Evolutionary conservation across 2,797 vertebrate species (phyloP).

Genomic region (Neopelma chrysocephalum): DNA sequence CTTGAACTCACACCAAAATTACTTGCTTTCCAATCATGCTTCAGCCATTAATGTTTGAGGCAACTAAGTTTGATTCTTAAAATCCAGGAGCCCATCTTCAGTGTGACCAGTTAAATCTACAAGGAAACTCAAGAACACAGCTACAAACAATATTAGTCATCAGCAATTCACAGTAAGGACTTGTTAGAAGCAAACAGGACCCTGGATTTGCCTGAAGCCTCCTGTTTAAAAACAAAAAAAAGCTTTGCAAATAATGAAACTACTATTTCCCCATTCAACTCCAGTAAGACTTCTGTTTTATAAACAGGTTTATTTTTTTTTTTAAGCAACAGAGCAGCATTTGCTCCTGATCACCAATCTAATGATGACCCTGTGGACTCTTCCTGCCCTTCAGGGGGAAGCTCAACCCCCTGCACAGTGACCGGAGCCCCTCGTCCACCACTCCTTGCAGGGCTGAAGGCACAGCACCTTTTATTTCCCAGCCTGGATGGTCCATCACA

Average conservation of each 20-base stretch:
- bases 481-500: background rate
- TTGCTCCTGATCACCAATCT: background rate
- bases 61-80: background rate
- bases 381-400: background rate
- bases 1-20: constrained; percentile 1
- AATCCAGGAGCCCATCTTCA: background rate
- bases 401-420: background rate
- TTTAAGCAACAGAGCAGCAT: background rate
- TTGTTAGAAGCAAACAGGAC: background rate
- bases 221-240: background rate
- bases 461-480: background rate
- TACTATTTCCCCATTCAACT: background rate
- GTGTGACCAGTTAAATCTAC: background rate
- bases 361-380: background rate
- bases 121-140: background rate
- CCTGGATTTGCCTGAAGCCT: background rate
- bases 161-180: background rate
- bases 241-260: background rate
- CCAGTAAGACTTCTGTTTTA: background rate
- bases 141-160: background rate
- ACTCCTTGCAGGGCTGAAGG: background rate
- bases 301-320: background rate
- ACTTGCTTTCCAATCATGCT: background rate
- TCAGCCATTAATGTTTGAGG: background rate
- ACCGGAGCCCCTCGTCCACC: background rate